These are phyloP conservation scores for Metopia argyrocephala DNA, from an alignment of 2,888 invertebrate species.

Conservation along the genomic window DNA sequence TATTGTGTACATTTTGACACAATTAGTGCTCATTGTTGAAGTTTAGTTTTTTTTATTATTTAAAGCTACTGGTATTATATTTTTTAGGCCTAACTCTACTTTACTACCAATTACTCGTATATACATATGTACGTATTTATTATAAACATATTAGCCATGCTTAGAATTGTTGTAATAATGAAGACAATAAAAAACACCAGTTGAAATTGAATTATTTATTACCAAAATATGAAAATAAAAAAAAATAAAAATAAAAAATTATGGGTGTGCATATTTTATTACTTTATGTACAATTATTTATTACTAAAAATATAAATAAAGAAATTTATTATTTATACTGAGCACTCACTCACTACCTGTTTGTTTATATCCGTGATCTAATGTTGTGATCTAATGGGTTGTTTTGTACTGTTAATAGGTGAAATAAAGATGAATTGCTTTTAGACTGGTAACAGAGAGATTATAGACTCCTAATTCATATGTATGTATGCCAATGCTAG, in stretches of 20 bases:
- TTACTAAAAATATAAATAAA: background rate
- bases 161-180: slow-evolving; percentile 4
- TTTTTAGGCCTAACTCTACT: slow-evolving; percentile 33
- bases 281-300: slow-evolving; percentile 46
- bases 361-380: slow-evolving; percentile 27
- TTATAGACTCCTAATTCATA: too few species aligned
- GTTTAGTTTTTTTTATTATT: background rate
- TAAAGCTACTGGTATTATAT: slow-evolving; percentile 49
- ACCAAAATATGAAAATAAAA: slow-evolving; percentile 3
- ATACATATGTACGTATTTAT: background rate
- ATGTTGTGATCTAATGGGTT: slow-evolving; percentile 20
- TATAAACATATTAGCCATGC: background rate
- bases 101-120: background rate
- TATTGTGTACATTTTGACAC: slow-evolving; percentile 66
- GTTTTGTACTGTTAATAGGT: slow-evolving; percentile 34
- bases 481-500: too few species aligned
- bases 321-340: slow-evolving; percentile 13
- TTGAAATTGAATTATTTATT: slow-evolving; percentile 48
- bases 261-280: slow-evolving; percentile 48
- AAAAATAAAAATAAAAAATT: background rate
- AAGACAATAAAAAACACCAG: slow-evolving; percentile 24
- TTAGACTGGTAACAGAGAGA: background rate
- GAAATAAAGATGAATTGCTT: slow-evolving; percentile 50
- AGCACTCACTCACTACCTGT: background rate
- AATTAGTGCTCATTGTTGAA: slow-evolving; percentile 64